Evolutionary conservation across 2,113 vertebrate species (phyloP).

Genomic region (Calyptommatus sinebrachiatus): DNA sequence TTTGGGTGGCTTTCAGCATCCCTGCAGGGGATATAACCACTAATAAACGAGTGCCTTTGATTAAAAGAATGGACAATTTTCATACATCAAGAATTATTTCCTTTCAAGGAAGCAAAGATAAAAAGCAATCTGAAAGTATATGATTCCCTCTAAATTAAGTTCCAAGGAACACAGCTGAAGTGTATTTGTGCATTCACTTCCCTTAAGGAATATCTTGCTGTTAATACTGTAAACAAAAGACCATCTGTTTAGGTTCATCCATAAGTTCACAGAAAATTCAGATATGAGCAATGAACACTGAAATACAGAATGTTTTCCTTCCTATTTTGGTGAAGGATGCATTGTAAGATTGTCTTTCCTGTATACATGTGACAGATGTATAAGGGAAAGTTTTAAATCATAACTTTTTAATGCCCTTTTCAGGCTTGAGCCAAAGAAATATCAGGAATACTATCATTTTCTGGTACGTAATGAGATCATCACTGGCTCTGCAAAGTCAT

Average conservation of each 20-base stretch:
- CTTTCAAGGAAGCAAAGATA: slow-evolving; percentile 24
- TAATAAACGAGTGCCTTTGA: slow-evolving; percentile 37
- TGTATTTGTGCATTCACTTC: neutral
- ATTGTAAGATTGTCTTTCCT: too few relatives aligned
- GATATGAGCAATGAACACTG: neutral
- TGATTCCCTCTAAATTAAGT: neutral
- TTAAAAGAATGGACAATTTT: slow-evolving; percentile 17
- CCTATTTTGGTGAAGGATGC: too few relatives aligned
- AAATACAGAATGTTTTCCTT: too few relatives aligned
- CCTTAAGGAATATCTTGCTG: neutral
- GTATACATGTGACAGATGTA: too few relatives aligned
- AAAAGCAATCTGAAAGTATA: neutral
- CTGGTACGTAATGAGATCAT: too few relatives aligned
- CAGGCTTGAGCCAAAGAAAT: too few relatives aligned
- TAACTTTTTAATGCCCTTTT: too few relatives aligned
- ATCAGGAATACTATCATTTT: too few relatives aligned
- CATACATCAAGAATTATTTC: slow-evolving; percentile 18
- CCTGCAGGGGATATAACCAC: slow-evolving; percentile 30
- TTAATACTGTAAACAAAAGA: neutral
- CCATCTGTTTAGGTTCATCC: neutral
- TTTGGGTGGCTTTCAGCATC: slow-evolving; percentile 37
- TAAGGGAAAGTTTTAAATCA: too few relatives aligned
- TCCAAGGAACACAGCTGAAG: neutral
- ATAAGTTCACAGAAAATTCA: neutral
- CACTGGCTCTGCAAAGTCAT: too few relatives aligned